Evolutionary conservation across 2,797 vertebrate species (phyloP), one percentile per base, ranked within the genome.

Genomic region (Champsocephalus gunnari): DNA sequence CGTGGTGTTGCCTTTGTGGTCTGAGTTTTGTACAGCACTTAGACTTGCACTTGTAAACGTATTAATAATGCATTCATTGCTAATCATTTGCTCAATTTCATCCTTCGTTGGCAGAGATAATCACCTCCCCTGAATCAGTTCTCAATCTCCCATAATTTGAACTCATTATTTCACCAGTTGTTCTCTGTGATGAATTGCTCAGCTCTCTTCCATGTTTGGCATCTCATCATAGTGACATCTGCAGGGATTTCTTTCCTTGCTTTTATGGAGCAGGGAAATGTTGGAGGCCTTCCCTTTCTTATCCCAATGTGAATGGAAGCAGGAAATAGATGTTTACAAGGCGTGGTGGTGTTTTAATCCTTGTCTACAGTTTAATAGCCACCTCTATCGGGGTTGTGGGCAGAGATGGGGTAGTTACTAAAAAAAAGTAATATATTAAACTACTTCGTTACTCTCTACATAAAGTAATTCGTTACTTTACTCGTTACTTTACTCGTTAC

Each of bases 31-130:
- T 47, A 66, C 53, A 43, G 32, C 49, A 43, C 53, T 54, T 48
- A 63, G 74, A 66, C 80, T 47, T 47, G 65, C 56, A 51, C 41
- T 71, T 72, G 54, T 75, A 44, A 58, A 4, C 65, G 53, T 66
- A 86, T 80, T 71, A 83, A 83, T 85, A 75, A 81, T 74, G 14
- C 34, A 89, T 81, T 71, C 70, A 80, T 65, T 83, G 57, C 66
- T 79, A 79, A 83, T 88, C 54, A 81, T 86, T 79, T 78, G 68
- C 79, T 85, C 62, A 73, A 82, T 85, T 89, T 90, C 81, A 89
- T 68, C 73, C 81, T 32, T 76, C 70, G 71, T 76, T 82, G 79
- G 56, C 77, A 85, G 70, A 38, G 60, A 85, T 90, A 88, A 91
- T 91, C 71, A 74, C 61, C 71, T 87, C 69, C 60, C 75, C 54